phyloP scores from a whole-genome alignment of 1,140 invertebrate genomes.

The Brachionus asplanchnoidis region DNA sequence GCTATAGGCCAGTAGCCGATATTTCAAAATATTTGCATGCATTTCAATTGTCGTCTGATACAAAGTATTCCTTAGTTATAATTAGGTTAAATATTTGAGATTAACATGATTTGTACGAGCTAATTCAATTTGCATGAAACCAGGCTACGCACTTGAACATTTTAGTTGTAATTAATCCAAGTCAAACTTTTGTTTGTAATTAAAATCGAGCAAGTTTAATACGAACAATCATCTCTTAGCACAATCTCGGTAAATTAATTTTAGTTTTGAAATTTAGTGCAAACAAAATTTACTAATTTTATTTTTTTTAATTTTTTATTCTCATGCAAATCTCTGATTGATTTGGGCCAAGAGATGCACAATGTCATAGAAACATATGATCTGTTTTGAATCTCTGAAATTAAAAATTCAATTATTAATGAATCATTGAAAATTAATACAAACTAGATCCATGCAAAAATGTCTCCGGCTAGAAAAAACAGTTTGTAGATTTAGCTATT shows the following conservation, averaged over 20 bases:
- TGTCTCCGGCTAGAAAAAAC: too few species aligned
- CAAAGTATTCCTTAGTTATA: not conserved
- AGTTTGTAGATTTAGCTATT: too few species aligned
- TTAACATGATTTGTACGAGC: not conserved
- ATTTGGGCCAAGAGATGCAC: not conserved
- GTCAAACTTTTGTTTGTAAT: constrained; percentile 2
- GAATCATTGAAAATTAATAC: too few species aligned
- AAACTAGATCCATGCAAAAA: too few species aligned
- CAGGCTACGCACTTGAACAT: not conserved
- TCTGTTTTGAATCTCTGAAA: too few species aligned
- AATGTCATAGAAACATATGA: not conserved
- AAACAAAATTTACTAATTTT: not conserved
- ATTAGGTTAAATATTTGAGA: constrained; percentile 4
- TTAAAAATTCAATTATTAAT: too few species aligned
- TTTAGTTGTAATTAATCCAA: constrained; percentile 4
- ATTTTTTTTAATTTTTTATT: too few species aligned
- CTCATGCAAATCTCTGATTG: not conserved
- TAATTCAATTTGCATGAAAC: not conserved
- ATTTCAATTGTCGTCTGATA: constrained; percentile 1
- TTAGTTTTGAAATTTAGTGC: not conserved
- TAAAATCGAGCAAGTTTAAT: not conserved
- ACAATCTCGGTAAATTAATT: not conserved
- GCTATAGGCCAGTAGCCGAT: not conserved
- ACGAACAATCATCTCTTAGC: not conserved
- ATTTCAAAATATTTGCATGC: not conserved